A percentile compares a stretch with the other conserved stretches of the same genome.
Conservation (phyloP, 2,888 invertebrate genomes). For the Nyleta sp. region DNA sequence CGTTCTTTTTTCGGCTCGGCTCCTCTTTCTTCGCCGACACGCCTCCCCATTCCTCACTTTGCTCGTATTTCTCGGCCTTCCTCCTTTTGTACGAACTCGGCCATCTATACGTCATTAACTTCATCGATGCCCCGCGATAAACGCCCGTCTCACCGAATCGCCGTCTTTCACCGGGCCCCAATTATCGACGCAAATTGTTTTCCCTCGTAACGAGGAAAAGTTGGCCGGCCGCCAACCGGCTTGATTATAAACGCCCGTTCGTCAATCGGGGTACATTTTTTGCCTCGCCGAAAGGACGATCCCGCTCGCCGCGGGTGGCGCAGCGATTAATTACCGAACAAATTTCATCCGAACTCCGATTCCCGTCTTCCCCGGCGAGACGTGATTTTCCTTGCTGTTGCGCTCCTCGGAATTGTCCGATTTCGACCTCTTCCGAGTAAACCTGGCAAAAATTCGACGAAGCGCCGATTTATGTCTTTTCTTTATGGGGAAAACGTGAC, state of each 20-base stretch:
- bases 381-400: too few relatives aligned
- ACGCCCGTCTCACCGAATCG: constrained; percentile 54
- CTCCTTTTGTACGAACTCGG: constrained; percentile 49
- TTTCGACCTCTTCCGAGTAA: constrained; percentile 3
- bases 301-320: constrained; percentile 2
- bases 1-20: constrained; percentile 53
- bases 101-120: constrained; percentile 65
- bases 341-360: too few relatives aligned
- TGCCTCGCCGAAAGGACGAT: constrained; percentile 3
- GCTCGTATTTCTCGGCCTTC: constrained; percentile 46
- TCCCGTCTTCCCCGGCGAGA: too few relatives aligned
- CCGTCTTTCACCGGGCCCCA: too few relatives aligned
- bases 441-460: constrained; percentile 10
- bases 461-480: constrained; percentile 21
- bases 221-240: too few relatives aligned
- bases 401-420: too few relatives aligned
- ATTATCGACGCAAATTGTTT: too few relatives aligned
- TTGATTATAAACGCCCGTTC: too few relatives aligned
- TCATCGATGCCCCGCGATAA: constrained; percentile 65
- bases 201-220: too few relatives aligned
- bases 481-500: constrained; percentile 45
- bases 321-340: constrained; percentile 27
- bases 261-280: too few relatives aligned
- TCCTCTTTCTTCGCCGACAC: constrained; percentile 63
- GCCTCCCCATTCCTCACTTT: constrained; percentile 60